These are phyloP conservation scores for Salvelinus sp. DNA, from an alignment of 2,113 vertebrate species.

Conservation along the genomic window DNA sequence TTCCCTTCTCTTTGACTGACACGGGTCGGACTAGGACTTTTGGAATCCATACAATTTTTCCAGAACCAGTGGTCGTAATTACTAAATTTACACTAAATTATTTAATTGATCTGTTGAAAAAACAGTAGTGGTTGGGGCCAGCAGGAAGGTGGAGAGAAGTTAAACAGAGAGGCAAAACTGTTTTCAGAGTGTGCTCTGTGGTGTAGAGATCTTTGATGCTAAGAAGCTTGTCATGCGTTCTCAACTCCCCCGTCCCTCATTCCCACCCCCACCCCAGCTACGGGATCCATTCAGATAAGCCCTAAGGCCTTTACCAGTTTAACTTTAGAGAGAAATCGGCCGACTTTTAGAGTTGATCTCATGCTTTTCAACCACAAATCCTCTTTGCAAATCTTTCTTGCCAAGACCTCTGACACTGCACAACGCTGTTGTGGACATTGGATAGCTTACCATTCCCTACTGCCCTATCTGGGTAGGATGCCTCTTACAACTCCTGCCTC, in stretches of 20 bases:
- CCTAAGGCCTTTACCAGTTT: conserved; percentile 40
- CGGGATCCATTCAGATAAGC: conserved; percentile 55
- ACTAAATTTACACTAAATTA: conserved; percentile 50
- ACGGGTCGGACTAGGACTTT: conserved; percentile 25
- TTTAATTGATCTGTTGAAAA: conserved; percentile 52
- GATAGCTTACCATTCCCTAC: background rate
- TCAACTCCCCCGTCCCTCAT: conserved; percentile 25
- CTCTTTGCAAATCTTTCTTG: conserved; percentile 56
- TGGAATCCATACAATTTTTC: conserved; percentile 50
- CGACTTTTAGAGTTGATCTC: conserved; percentile 47
- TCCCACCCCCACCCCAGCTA: background rate
- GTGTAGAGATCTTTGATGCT: conserved; percentile 56
- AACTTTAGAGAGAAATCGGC: conserved; percentile 48
- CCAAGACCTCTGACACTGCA: conserved; percentile 41
- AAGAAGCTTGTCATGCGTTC: conserved; percentile 55
- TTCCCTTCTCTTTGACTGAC: background rate
- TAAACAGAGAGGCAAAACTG: too few relatives aligned
- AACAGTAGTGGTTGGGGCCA: conserved; percentile 34
- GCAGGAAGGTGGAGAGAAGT: conserved; percentile 14
- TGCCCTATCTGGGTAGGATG: background rate
- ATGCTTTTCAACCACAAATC: conserved; percentile 58
- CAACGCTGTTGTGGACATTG: conserved; percentile 24
- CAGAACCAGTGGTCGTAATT: conserved; percentile 8
- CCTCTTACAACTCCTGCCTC: conserved; percentile 21
- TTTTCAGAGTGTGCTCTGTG: conserved; percentile 20